Conservation (phyloP, 2,113 vertebrate species). For the Ibidorhyncha struthersii region DNA sequence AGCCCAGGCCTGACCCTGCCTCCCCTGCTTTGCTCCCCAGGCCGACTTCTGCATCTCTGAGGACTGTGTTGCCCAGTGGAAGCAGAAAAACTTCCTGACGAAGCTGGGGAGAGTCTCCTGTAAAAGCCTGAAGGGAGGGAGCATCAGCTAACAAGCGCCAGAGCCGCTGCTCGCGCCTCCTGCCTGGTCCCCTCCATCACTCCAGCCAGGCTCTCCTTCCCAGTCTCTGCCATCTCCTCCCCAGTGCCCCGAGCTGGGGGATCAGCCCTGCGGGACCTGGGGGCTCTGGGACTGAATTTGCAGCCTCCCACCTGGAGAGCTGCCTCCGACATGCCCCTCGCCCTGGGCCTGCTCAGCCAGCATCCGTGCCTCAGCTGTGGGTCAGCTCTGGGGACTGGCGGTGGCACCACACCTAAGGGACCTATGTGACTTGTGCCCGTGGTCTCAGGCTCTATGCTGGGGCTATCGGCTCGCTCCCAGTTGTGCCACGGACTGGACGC, state of each 20-base stretch:
- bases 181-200: neutral
- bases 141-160: slow-evolving; percentile 83
- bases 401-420: neutral
- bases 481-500: neutral
- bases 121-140: slow-evolving; percentile 92
- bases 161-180: neutral
- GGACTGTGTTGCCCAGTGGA: slow-evolving; percentile 89
- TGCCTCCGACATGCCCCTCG: neutral
- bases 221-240: neutral
- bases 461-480: neutral
- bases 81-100: slow-evolving; percentile 88
- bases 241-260: fast-evolving
- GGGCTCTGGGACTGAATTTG: neutral
- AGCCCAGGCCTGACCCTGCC: neutral
- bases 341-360: neutral
- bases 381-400: neutral
- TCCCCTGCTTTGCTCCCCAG: slow-evolving; percentile 66
- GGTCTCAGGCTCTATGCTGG: neutral
- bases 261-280: neutral
- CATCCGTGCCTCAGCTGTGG: fast-evolving
- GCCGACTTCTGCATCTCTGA: slow-evolving; percentile 87
- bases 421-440: neutral
- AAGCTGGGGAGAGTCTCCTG: slow-evolving; percentile 90
- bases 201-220: neutral
- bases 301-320: neutral